Evolutionary conservation across 2,113 vertebrate genomes (phyloP), one percentile per base, ranked within the genome.

Genomic region (Formicarius rufipectus): DNA sequence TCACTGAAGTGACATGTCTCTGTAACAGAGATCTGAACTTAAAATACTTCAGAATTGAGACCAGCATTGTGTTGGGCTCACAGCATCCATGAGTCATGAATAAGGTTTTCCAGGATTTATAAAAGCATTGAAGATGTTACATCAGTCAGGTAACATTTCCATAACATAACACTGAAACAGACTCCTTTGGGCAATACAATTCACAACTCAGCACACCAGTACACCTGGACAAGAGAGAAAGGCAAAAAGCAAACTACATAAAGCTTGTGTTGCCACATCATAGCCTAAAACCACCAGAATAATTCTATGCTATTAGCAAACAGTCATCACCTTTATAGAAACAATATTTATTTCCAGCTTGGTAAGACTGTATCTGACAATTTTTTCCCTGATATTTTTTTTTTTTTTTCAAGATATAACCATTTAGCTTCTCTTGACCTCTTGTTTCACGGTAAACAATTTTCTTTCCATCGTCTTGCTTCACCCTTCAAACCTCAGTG

Each of bases 41-140:
- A 25, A 75, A 79, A 71, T 47, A 62, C 37, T 69, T 89, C 50
- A 44, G 31, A 8, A 47, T 8, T 50, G 56, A 78, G 12, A 74
- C 9, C 17, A 66, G 30, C 22, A 10, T 55, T 0, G 0, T 42
- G 9, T 39, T 71, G 19, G 13, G 3, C 5, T 78, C 21, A 67
- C 8, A 49, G 11, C 4, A 33, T 12, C 12, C 6, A 49, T 25
- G 44, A 53, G 31, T 28, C 27, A 62, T 13, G 18, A 50, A 55
- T 15, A 59, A n/a, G 12, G 3, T 71, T n/a, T 77, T 74, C 42
- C 60, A 12, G 40, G 52, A 75, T 82, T 82, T 37, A 58, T 50
- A 62, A 62, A 90, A 58, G 15, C 6, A 58, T 14, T 62, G 40
- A 74, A 64, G 16, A 60, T 49, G 35, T 52, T 60, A 59, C 20